Evolutionary conservation across 2,113 vertebrate species (phyloP), one percentile per base, ranked within the genome.

Genomic region (Desmodus rotundus): DNA sequence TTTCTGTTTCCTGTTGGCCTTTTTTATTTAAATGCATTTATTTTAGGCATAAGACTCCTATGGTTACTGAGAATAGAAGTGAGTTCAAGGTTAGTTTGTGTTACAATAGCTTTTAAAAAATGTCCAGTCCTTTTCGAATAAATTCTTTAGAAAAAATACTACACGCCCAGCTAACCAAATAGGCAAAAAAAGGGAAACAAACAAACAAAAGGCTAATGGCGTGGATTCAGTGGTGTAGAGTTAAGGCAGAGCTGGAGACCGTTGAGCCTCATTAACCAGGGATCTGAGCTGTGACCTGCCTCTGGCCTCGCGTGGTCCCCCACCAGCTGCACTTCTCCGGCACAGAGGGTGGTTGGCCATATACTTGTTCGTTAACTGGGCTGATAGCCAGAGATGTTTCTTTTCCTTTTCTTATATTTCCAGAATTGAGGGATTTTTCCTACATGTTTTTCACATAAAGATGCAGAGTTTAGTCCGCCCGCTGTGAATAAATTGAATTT

Each of bases 401-500:
- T 97, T 96, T 94, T 92, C 89, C 73, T 94, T 97, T 96, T 93
- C 97, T 95, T 94, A 65, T 83, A 93, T 97, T 97, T 97, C 96
- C 81, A 95, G 95, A 91, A 96, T 94, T 36, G 87, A 94, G 86
- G 88, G 91, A 97, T 96, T 97, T 91, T 70, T 8, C 91, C 95
- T 97, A 94, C 97, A 98, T 97, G 98, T 97, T 98, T 98, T 98
- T 98, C 97, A 97, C 97, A 98, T 98, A 98, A 98, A 98, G 97
- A 97, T 98, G 94, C 97, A 97, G 93, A 95, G 67, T 97, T 81
- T 92, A 96, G 96, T 97, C 96, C 96, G 97, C 97, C 96, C 98
- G 97, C 96, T 98, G 98, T 98, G 98, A 98, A 98, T 98, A 98
- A 98, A 98, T 98, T 98, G 97, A 98, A 98, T 98, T 98, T 98